phyloP scores from a whole-genome alignment of 2,113 vertebrate species.

The Pungitius pungitius region DNA sequence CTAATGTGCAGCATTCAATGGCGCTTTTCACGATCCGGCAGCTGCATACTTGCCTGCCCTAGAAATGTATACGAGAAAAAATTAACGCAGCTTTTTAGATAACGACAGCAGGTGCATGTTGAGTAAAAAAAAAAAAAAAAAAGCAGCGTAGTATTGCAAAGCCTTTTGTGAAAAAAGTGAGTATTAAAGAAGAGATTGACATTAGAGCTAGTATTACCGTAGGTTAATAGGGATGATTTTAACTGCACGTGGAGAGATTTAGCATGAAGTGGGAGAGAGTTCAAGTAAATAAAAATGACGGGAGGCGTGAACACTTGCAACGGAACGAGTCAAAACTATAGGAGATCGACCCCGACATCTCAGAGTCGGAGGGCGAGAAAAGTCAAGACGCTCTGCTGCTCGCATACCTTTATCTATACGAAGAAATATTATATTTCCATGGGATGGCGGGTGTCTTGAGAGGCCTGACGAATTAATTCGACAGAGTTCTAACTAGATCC shows the following conservation, averaged over 20 bases:
- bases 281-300: slow-evolving; percentile 37
- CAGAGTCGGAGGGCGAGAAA: not conserved
- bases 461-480: slow-evolving; percentile 77
- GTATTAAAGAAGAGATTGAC: slow-evolving; percentile 17
- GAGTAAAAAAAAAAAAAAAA: not conserved
- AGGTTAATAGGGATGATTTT: slow-evolving; percentile 28
- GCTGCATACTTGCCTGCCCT: slow-evolving; percentile 27
- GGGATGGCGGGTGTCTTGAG: slow-evolving; percentile 45
- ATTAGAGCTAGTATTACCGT: slow-evolving; percentile 27
- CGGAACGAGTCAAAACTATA: not conserved
- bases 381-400: slow-evolving; percentile 30
- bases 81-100: slow-evolving; percentile 12
- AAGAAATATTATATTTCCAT: slow-evolving; percentile 36
- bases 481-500: slow-evolving; percentile 76
- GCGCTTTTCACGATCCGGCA: slow-evolving; percentile 25
- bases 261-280: slow-evolving; percentile 27
- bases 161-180: not conserved
- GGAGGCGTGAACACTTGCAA: not conserved
- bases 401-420: slow-evolving; percentile 38
- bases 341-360: not conserved
- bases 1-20: slow-evolving; percentile 21
- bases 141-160: slow-evolving; percentile 3
- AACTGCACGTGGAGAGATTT: slow-evolving; percentile 35
- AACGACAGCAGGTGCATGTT: slow-evolving; percentile 10
- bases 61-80: slow-evolving; percentile 19